Percentiles rank a stretch among this genome's conserved stretches.
phyloP scores from a whole-genome alignment of 1,140 invertebrate species.

The Harlomillsia oculata region DNA sequence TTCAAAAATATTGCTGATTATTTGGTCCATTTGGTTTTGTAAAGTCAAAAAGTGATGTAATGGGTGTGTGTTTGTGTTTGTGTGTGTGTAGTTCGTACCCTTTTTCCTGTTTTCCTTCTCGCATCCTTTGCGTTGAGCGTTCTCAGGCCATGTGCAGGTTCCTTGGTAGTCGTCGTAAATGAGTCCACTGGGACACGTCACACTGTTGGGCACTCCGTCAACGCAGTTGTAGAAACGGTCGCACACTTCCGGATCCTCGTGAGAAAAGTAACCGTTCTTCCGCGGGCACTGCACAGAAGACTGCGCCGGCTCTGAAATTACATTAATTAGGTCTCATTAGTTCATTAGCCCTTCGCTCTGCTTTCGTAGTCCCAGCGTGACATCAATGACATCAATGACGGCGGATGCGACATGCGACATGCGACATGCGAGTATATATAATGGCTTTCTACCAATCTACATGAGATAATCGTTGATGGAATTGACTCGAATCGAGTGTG shows the following conservation, averaged over 20 bases:
- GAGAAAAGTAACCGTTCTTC: slow-evolving; percentile 68
- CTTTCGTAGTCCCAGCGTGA: no score
- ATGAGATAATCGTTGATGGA: no score
- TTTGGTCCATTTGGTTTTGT: no score
- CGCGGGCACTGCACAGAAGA: slow-evolving; percentile 49
- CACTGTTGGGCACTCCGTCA: slow-evolving; percentile 51
- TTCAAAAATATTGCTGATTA: no score
- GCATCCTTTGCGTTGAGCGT: slow-evolving; percentile 46
- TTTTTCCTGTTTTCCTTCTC: slow-evolving; percentile 54
- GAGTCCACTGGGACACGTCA: slow-evolving; percentile 68
- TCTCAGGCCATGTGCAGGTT: slow-evolving; percentile 60
- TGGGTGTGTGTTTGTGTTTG: no score
- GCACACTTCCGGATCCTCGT: slow-evolving; percentile 64
- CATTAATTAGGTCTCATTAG: not conserved
- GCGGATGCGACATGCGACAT: no score
- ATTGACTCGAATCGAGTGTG: no score
- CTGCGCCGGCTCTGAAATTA: slow-evolving; percentile 31
- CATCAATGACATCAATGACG: no score
- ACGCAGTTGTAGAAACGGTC: slow-evolving; percentile 64
- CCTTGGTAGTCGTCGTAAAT: slow-evolving; percentile 64
- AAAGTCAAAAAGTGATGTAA: no score
- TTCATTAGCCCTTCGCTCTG: not conserved
- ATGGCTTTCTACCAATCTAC: no score
- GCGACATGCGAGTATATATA: no score
- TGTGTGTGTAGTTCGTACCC: no score